Conservation (phyloP, 2,888 invertebrate genomes). For the Hecatera dysodea region DNA sequence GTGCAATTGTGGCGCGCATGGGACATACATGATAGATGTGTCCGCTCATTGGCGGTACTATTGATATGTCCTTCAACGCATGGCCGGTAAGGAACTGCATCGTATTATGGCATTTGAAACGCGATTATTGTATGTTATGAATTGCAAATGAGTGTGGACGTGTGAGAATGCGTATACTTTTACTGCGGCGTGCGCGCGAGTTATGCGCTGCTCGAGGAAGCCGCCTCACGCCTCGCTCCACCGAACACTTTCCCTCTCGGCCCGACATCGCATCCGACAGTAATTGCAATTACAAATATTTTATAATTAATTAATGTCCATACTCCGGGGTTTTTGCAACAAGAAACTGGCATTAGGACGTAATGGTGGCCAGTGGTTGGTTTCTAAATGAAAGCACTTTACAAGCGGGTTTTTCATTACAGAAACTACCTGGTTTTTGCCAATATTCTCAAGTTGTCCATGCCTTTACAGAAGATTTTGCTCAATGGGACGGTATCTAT, state of each 20-base stretch:
- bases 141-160: constrained; percentile 70
- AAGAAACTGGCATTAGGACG: constrained; percentile 64
- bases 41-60: constrained; percentile 83
- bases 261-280: constrained; percentile 78
- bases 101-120: constrained; percentile 67
- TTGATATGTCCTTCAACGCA: constrained; percentile 87
- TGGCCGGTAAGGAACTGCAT: constrained; percentile 72
- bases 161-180: constrained; percentile 77
- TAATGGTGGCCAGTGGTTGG: constrained; percentile 71
- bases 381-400: constrained; percentile 82
- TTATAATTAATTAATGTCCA: constrained; percentile 73
- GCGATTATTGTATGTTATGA: constrained; percentile 67
- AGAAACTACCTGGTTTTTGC: constrained; percentile 56
- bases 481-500: constrained; percentile 3
- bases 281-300: constrained; percentile 76
- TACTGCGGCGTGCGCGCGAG: constrained; percentile 73
- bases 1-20: constrained; percentile 82
- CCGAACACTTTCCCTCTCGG: constrained; percentile 87
- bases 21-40: constrained; percentile 81
- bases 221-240: constrained; percentile 81
- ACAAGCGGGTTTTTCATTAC: constrained; percentile 67
- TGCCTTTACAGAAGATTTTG: constrained; percentile 2
- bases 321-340: constrained; percentile 71
- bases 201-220: constrained; percentile 77
- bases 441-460: neutral